Percentiles rank a stretch among this genome's conserved stretches.
Conservation (phyloP, 2,113 vertebrate species). For the Chaetops frenatus region DNA sequence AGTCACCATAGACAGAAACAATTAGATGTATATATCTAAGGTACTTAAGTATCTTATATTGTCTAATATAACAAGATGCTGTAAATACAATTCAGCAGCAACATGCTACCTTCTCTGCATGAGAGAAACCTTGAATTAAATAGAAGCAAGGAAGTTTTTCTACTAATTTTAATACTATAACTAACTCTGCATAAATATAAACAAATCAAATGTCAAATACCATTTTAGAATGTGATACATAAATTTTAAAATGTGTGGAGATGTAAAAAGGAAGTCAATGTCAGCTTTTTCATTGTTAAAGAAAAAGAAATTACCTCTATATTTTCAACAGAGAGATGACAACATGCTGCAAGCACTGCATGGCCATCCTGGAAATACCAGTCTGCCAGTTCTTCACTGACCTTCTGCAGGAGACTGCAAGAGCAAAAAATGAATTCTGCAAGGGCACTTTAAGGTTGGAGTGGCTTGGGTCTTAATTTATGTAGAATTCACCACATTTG, state of each 20-base stretch:
- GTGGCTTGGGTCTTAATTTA: neutral
- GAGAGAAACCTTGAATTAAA: neutral
- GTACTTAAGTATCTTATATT: neutral
- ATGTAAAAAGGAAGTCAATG: neutral
- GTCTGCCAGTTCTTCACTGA: constrained; percentile 86
- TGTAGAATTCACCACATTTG: neutral
- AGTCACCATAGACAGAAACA: neutral
- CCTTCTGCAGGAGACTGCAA: constrained; percentile 81
- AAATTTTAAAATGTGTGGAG: neutral
- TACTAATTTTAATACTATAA: neutral
- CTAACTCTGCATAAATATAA: neutral
- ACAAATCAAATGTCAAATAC: neutral
- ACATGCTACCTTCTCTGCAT: neutral
- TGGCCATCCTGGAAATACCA: constrained; percentile 92
- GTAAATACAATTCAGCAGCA: neutral
- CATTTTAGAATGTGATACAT: neutral
- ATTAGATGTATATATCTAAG: neutral
- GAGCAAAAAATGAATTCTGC: neutral
- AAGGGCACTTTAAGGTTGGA: neutral
- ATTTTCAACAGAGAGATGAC: constrained; percentile 88
- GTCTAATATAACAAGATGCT: neutral
- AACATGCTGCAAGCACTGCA: constrained; percentile 88
- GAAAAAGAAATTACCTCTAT: constrained; percentile 76
- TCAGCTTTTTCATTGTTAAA: neutral
- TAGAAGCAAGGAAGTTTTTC: neutral